Conservation (phyloP, 2,888 invertebrate genomes). For the Muschampia plurimacula region DNA sequence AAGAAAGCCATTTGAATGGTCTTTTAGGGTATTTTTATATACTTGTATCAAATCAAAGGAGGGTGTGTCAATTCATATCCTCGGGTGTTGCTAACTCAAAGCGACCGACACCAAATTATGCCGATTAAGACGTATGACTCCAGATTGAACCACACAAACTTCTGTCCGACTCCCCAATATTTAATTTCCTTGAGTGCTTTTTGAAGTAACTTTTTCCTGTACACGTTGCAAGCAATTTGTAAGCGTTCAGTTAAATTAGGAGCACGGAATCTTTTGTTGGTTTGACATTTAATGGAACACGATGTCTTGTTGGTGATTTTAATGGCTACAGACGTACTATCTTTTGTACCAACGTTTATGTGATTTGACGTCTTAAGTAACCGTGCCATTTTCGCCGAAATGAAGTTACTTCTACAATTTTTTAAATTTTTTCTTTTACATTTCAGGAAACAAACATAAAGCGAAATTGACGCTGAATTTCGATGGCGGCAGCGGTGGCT, state of each 20-base stretch:
- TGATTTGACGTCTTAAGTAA: slow-evolving; percentile 48
- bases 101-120: slow-evolving; percentile 77
- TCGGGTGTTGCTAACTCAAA: slow-evolving; percentile 67
- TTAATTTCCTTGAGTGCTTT: slow-evolving; percentile 84
- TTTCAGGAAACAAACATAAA: slow-evolving; percentile 86
- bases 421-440: slow-evolving; percentile 40
- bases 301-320: slow-evolving; percentile 42
- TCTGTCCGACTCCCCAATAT: slow-evolving; percentile 74
- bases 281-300: slow-evolving; percentile 58
- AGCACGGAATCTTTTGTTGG: slow-evolving; percentile 61
- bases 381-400: not conserved
- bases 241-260: slow-evolving; percentile 78
- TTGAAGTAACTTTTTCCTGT: slow-evolving; percentile 76
- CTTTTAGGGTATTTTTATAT: not conserved
- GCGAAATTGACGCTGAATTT: slow-evolving; percentile 92
- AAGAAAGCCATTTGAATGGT: not conserved
- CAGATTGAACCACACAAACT: slow-evolving; percentile 70
- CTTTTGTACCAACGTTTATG: slow-evolving; percentile 42
- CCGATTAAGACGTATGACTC: slow-evolving; percentile 83
- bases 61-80: slow-evolving; percentile 75
- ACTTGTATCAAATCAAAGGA: slow-evolving; percentile 51
- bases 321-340: slow-evolving; percentile 21
- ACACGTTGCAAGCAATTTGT: slow-evolving; percentile 79
- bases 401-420: not conserved
- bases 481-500: slow-evolving; percentile 82